Conservation (phyloP, 2,797 vertebrate genomes). For the Lithobates sylvaticus region DNA sequence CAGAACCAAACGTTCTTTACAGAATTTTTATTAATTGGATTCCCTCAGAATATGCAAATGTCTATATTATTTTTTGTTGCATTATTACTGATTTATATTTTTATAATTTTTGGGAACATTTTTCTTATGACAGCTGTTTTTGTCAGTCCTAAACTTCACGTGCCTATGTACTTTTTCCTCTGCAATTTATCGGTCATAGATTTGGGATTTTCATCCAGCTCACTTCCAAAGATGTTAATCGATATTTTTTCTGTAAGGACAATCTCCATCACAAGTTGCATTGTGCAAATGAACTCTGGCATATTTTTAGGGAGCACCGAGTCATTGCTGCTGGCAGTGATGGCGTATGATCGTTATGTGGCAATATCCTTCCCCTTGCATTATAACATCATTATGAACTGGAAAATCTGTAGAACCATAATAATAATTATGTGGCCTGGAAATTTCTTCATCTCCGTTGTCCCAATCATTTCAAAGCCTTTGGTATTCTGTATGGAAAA, state of each 20-base stretch:
- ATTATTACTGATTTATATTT: constrained; percentile 62
- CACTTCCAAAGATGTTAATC: constrained; percentile 65
- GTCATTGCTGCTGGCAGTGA: neutral
- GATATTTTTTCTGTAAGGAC: constrained; percentile 64
- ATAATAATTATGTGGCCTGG: neutral
- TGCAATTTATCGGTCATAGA: constrained; percentile 26
- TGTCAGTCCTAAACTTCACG: constrained; percentile 54
- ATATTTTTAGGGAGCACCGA: constrained; percentile 16
- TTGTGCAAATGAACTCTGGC: constrained; percentile 66
- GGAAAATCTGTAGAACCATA: neutral
- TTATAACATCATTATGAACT: constrained; percentile 4
- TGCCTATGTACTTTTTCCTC: constrained; percentile 64
- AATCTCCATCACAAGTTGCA: constrained; percentile 62
- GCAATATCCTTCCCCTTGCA: neutral
- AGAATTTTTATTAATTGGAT: constrained; percentile 64
- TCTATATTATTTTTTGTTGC: constrained; percentile 60
- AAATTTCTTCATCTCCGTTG: neutral
- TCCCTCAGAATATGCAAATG: constrained; percentile 61
- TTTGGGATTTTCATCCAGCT: constrained; percentile 61
- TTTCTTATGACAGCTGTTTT: constrained; percentile 63
- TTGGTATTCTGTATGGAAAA: neutral
- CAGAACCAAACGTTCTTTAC: constrained; percentile 60
- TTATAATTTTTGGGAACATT: constrained; percentile 65
- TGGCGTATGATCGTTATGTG: neutral
- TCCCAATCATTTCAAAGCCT: neutral